Conservation (phyloP, 64 coral and sea anemone genomes). For the Porites lutea region DNA sequence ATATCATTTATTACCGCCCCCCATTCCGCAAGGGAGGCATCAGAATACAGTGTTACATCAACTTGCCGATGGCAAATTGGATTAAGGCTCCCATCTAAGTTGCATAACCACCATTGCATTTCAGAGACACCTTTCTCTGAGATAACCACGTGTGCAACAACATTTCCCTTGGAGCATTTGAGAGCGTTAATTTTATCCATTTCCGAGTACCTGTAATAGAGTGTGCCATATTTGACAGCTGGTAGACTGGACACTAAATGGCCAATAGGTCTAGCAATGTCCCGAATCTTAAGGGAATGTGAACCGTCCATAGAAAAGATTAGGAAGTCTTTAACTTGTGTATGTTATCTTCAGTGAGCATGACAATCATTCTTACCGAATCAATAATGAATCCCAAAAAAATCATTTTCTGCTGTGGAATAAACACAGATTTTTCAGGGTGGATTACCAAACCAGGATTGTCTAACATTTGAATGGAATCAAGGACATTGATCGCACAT, state of each 20-base stretch:
- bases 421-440: constrained; percentile 22
- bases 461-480: constrained; percentile 39
- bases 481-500: constrained; percentile 54
- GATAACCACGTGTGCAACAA: constrained; percentile 38
- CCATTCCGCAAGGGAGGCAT: constrained; percentile 69
- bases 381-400: constrained; percentile 70
- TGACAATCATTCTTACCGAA: constrained; percentile 59
- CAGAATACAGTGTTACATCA: constrained; percentile 41
- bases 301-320: background rate
- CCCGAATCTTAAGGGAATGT: constrained; percentile 30
- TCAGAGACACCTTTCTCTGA: constrained; percentile 38
- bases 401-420: constrained; percentile 46
- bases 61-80: constrained; percentile 24
- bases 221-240: constrained; percentile 51
- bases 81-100: constrained; percentile 49
- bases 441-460: constrained; percentile 46
- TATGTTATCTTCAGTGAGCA: constrained; percentile 55
- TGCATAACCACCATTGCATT: constrained; percentile 50
- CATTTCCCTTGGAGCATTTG: constrained; percentile 49
- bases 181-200: constrained; percentile 42
- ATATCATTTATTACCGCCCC: constrained; percentile 33
- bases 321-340: constrained; percentile 38
- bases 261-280: constrained; percentile 60
- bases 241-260: constrained; percentile 38
- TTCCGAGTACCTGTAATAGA: constrained; percentile 70